Percentiles rank a stretch among this genome's conserved stretches.
Conservation (phyloP, 2,113 vertebrate species). For the Jacana jacana region DNA sequence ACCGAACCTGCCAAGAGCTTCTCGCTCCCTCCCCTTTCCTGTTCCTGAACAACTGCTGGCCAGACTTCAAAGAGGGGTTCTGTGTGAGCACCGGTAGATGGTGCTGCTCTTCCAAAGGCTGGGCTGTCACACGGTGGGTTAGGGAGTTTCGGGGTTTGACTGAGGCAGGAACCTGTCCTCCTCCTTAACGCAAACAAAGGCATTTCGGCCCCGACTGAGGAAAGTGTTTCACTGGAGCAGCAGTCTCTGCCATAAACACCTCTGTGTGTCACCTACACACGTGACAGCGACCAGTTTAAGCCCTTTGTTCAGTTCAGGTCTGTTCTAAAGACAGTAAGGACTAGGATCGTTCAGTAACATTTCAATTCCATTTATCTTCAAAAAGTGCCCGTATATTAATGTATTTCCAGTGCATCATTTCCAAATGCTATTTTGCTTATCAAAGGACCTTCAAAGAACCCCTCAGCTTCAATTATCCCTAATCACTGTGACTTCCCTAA, state of each 20-base stretch:
- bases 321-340: background rate
- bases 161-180: too few relatives aligned
- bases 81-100: background rate
- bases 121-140: too few relatives aligned
- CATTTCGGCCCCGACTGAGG: background rate
- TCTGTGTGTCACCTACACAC: too few relatives aligned
- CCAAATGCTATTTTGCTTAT: background rate
- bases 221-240: background rate
- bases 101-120: too few relatives aligned
- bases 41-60: too few relatives aligned
- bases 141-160: too few relatives aligned
- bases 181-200: background rate
- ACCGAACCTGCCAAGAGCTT: background rate
- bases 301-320: background rate
- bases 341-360: background rate
- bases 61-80: too few relatives aligned
- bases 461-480: background rate
- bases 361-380: fast-evolving
- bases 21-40: background rate
- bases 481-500: background rate
- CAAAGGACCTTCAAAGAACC: fast-evolving
- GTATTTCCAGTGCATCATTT: background rate
- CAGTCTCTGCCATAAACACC: background rate
- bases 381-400: background rate
- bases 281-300: background rate